A percentile compares a stretch with the other conserved stretches of the same genome.
These are phyloP conservation scores for Alligator mississippiensis DNA, from an alignment of 2,113 vertebrate genomes.

Conservation along the genomic window DNA sequence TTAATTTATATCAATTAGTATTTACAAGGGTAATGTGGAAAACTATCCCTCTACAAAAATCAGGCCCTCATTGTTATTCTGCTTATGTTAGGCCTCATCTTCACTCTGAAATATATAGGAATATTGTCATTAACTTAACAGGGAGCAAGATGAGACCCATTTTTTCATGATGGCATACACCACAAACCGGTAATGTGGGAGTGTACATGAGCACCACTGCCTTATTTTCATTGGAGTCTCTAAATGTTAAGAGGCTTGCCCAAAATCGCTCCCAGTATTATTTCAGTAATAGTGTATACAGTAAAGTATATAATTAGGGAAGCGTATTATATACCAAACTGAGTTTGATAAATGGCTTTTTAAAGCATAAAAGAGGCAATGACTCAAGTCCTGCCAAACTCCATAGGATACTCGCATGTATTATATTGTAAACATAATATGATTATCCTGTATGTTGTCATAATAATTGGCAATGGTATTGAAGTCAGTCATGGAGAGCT, in stretches of 20 bases:
- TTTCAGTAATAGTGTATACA: conserved; percentile 37
- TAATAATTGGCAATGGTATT: conserved; percentile 48
- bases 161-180: conserved; percentile 13
- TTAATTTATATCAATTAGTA: neutral
- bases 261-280: conserved; percentile 40
- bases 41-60: neutral
- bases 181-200: neutral
- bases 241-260: conserved; percentile 24
- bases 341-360: conserved; percentile 53
- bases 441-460: conserved; percentile 63
- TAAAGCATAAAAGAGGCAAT: conserved; percentile 46
- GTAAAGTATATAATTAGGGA: conserved; percentile 34
- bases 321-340: neutral
- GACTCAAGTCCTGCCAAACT: conserved; percentile 69
- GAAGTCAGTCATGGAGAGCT: conserved; percentile 47
- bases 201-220: conserved; percentile 27
- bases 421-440: conserved; percentile 46
- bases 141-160: neutral
- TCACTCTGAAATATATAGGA: conserved; percentile 14
- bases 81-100: neutral
- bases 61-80: neutral
- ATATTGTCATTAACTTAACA: neutral
- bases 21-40: neutral
- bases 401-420: neutral
- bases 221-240: conserved; percentile 22